A percentile compares a stretch with the other conserved stretches of the same genome.
phyloP scores from a whole-genome alignment of 2,797 vertebrate species.

The Crocidura indochinensis region DNA sequence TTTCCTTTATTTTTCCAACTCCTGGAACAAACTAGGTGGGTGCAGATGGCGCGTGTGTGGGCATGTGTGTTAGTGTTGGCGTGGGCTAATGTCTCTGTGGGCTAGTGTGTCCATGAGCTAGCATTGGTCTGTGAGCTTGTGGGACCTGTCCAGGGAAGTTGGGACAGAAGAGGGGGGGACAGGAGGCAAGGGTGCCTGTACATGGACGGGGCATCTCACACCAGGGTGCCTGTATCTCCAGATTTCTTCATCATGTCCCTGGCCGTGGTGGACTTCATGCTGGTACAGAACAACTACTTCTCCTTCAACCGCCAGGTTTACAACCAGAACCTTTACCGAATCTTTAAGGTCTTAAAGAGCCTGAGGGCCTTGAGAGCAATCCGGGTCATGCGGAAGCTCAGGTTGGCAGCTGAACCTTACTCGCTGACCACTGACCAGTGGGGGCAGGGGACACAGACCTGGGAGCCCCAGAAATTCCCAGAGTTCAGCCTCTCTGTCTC shows the following conservation, averaged over 20 bases:
- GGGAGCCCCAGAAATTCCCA: neutral
- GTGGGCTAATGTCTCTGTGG: neutral
- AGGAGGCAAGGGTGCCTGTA: too few relatives aligned
- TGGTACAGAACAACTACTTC: constrained; percentile 66
- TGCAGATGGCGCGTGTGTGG: neutral
- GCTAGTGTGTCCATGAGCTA: too few relatives aligned
- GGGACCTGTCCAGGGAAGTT: too few relatives aligned
- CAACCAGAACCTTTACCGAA: constrained; percentile 78
- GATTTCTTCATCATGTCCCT: constrained; percentile 87
- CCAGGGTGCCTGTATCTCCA: constrained; percentile 13
- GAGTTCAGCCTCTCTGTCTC: neutral
- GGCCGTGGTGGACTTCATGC: constrained; percentile 78
- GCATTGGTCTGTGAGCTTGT: too few relatives aligned
- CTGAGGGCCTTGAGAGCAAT: constrained; percentile 83
- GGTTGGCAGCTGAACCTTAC: constrained; percentile 64
- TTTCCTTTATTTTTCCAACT: constrained; percentile 75
- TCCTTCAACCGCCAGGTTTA: neutral
- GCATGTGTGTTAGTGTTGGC: too few relatives aligned
- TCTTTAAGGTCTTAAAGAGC: constrained; percentile 86
- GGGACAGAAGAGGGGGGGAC: too few relatives aligned
- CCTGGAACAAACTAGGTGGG: constrained; percentile 87
- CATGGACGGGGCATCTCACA: neutral
- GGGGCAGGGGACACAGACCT: neutral
- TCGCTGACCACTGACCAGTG: neutral
- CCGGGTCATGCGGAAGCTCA: constrained; percentile 83